A percentile compares a stretch with the other conserved stretches of the same genome.
These are phyloP conservation scores for Equus quagga DNA, from an alignment of 2,113 vertebrate species.

Conservation along the genomic window DNA sequence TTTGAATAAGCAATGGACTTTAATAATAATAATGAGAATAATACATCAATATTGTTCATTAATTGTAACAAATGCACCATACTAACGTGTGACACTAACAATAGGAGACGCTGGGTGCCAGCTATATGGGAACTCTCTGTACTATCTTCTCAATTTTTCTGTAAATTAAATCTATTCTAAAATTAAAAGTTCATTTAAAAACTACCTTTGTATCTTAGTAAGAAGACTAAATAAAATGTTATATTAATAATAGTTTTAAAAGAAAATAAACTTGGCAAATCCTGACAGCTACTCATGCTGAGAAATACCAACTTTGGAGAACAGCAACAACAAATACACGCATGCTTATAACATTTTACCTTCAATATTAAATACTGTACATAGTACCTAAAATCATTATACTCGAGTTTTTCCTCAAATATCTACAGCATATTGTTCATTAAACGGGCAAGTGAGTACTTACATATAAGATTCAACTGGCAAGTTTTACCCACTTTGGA, in stretches of 20 bases:
- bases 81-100: not conserved
- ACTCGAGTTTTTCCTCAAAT: not conserved
- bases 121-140: not conserved
- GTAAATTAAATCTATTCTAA: not conserved
- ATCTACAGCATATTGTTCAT: not conserved
- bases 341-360: not conserved
- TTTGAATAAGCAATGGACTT: too few relatives aligned
- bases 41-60: not conserved
- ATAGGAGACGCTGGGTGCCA: not conserved
- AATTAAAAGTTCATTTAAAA: not conserved
- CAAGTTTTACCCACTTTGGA: not conserved
- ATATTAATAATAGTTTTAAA: not conserved
- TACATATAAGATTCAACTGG: not conserved
- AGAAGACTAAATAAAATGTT: not conserved
- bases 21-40: not conserved
- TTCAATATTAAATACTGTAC: constrained; percentile 3
- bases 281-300: not conserved
- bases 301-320: constrained; percentile 1
- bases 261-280: not conserved
- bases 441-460: not conserved
- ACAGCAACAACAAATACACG: not conserved
- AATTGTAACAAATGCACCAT: not conserved
- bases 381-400: not conserved
- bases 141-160: not conserved
- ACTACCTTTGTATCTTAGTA: not conserved